Base-by-base conservation (phyloP, 1,140 invertebrate genomes). In the Aphaenogaster ashmeadi region DNA sequence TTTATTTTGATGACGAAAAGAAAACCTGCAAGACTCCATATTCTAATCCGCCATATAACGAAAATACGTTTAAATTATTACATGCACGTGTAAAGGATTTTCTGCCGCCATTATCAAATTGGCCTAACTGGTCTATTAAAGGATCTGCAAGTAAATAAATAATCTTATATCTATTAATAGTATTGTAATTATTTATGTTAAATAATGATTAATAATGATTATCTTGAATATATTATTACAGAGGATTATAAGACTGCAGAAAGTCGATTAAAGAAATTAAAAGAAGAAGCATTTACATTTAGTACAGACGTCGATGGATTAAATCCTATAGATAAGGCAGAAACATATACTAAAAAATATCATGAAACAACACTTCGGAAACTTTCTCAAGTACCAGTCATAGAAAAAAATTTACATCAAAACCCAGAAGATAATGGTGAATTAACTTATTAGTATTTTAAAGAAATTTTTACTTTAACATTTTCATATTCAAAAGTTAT, bases 121-220 rank as follows among this genome's bases (percentile, higher is more conserved):
- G 54, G 54, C n/a, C 54, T 5, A 9, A 9, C 9, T 56, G 54
- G n/a, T n/a, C 54, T 8, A 56, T 56, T 56, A 56, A 56, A 56
- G 54, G 54, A 7, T 56, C 54, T 56, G 54, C 54, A 56, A 56
- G 54, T 56, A 56, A 56, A 56, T 21, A 56, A 56, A 56, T 56
- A 56, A 56, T 56, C n/a, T 21, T 56, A 7, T 56, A 56, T 7
- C 21, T 56, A 56, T 56, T 56, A 21, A 56, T 56, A 56, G 1
- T 54, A 18, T 2, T 54, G 6, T n/a, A 21, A 21, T 21, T 21
- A 21, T 21, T 21, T 21, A 21, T 21, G 21, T 21, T 21, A 21
- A 21, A 21, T 21, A 21, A 21, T 21, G 21, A 21, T 21, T 56
- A 18, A 21, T 56, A 56, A 56, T 54, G 5, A n/a, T 7, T 54